Evolutionary conservation across 2,888 invertebrate genomes (phyloP).

Genomic region (Hetaerina titia): DNA sequence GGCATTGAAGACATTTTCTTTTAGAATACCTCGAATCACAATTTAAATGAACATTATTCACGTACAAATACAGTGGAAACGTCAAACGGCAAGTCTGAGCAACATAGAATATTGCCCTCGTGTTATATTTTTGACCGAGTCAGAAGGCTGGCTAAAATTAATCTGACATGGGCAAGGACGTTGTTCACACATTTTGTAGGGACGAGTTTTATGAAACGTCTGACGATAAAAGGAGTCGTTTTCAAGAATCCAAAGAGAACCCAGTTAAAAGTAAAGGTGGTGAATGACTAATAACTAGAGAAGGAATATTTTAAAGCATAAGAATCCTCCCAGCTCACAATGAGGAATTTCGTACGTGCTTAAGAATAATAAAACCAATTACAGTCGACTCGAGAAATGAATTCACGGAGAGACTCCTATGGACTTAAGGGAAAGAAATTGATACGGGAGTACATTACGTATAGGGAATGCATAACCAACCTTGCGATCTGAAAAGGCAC

Average conservation of each 20-base stretch:
- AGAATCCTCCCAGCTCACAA: not conserved
- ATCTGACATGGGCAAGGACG: not conserved
- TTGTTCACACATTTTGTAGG: not conserved
- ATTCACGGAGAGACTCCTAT: not conserved
- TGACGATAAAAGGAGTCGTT: not conserved
- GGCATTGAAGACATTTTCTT: too few relatives aligned
- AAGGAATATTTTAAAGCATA: not conserved
- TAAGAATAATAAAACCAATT: not conserved
- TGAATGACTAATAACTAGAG: not conserved
- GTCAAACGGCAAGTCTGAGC: too few relatives aligned
- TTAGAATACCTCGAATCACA: too few relatives aligned
- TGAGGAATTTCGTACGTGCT: not conserved
- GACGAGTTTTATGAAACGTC: not conserved
- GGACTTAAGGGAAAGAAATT: not conserved
- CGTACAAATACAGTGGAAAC: too few relatives aligned
- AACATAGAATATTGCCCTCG: too few relatives aligned
- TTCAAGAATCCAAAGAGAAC: not conserved
- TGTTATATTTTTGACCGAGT: too few relatives aligned
- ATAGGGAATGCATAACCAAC: not conserved
- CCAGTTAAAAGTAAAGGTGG: not conserved
- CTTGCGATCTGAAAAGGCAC: too few relatives aligned
- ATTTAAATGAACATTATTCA: too few relatives aligned
- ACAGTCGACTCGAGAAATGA: not conserved
- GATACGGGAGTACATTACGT: not conserved
- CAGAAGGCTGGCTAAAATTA: not conserved